Evolutionary conservation across 2,113 vertebrate species (phyloP), one percentile per base, ranked within the genome.

Genomic region (Motacilla tschutschensis): DNA sequence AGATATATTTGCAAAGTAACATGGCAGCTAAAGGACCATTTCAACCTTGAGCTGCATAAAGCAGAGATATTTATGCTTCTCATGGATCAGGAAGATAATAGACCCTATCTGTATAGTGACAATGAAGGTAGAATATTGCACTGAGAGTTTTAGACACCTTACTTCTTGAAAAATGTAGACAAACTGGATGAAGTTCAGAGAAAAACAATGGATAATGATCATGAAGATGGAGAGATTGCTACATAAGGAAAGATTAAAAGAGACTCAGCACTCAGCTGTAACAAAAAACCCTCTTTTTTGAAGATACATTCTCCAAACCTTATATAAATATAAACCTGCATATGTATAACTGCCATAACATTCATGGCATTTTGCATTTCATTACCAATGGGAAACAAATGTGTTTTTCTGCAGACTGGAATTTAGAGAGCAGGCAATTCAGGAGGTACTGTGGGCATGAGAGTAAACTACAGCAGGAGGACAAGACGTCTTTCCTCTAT

Each of bases 31-130:
- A 90, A 91, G 67, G 51, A 70, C 47, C 24, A 59, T 62, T 93
- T 88, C 78, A 94, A 92, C 86, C 83, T 92, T 84, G 88, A 93
- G 78, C 75, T 84, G 80, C 66, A 57, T 70, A 77, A 85, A 85
- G 63, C 10, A 81, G 74, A 78, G 36, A 65, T 91, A 94, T 92
- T 93, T 91, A 85, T 90, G 78, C 31, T 53, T 90, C 33, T 91
- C 22, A 9, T 70, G 40, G 63, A 93, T 14, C 17, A 88, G 66
- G 62, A 31, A 83, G 57, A 91, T 95, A 88, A 93, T 79, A 92
- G 80, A 79, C 80, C 17, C 70, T 81, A 89, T 86, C 63, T 83
- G 24, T 83, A 76, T 43, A 69, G 70, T 80, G 40, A 83, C 66
- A 83, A 73, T 79, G 70, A 85, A 79, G 17, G 14, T 66, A 29